These are phyloP conservation scores for Eristalinus aeneus DNA, from an alignment of 2,888 invertebrate species.

Conservation along the genomic window DNA sequence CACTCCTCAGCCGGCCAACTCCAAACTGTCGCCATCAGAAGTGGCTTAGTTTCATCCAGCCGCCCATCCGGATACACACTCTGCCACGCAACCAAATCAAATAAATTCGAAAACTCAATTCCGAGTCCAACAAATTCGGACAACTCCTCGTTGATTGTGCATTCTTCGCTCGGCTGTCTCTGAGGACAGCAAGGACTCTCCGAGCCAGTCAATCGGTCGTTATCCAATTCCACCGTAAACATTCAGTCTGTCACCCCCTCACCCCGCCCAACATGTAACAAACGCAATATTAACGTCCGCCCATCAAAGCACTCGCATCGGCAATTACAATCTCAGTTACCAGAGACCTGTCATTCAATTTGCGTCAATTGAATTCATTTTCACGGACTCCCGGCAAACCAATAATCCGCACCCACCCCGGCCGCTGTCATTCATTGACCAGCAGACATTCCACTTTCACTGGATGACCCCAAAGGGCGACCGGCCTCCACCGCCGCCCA, in stretches of 20 bases:
- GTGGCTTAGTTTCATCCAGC: not conserved
- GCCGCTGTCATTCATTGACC: conserved; percentile 15
- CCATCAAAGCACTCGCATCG: not conserved
- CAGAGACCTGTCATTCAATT: conserved; percentile 29
- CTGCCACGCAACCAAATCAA: not conserved
- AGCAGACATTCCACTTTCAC: conserved; percentile 47
- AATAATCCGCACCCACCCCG: conserved; percentile 11
- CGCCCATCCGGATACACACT: not conserved
- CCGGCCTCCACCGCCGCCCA: not conserved
- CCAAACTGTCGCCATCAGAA: not conserved
- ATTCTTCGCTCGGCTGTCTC: not conserved
- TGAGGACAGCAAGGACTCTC: not conserved
- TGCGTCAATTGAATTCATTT: conserved; percentile 35
- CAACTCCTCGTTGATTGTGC: not conserved
- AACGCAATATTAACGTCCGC: not conserved
- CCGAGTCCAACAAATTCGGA: not conserved
- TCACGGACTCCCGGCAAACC: conserved; percentile 21
- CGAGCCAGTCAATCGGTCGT: not conserved
- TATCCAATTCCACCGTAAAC: not conserved
- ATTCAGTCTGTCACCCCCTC: not conserved
- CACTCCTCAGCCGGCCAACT: too few relatives aligned
- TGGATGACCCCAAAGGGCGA: not conserved
- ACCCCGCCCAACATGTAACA: not conserved
- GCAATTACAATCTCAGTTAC: not conserved
- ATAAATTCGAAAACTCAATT: not conserved